phyloP scores from a whole-genome alignment of 1,140 invertebrate genomes.

The Cotesia typhae region DNA sequence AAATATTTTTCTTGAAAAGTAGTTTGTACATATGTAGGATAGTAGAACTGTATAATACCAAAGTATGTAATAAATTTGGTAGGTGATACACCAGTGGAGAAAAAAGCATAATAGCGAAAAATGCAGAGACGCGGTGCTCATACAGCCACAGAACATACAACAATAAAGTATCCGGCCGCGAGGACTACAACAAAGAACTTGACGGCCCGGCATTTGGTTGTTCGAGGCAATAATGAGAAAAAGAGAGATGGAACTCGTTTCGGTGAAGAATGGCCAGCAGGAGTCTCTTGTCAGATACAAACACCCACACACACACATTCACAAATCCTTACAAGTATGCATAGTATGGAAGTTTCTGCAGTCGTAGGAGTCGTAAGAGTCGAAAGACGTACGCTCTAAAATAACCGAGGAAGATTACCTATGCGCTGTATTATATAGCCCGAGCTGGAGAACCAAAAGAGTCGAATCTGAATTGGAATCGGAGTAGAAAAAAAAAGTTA shows the following conservation, averaged over 20 bases:
- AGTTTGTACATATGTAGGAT: too few species aligned
- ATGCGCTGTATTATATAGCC: not conserved
- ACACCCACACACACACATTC: too few species aligned
- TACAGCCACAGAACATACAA: slow-evolving; percentile 8
- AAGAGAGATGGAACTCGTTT: slow-evolving; percentile 28
- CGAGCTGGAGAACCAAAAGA: not conserved
- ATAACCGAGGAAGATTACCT: not conserved
- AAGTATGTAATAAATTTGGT: not conserved
- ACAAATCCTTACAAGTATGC: too few species aligned
- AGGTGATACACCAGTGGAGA: slow-evolving; percentile 3
- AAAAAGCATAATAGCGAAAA: slow-evolving; percentile 8
- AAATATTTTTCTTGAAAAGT: too few species aligned
- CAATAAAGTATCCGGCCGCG: slow-evolving; percentile 31
- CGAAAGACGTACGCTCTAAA: slow-evolving; percentile 1
- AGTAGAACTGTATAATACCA: too few species aligned
- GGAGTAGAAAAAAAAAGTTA: not conserved
- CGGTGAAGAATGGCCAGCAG: slow-evolving; percentile 15
- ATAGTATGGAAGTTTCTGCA: too few species aligned
- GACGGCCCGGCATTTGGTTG: not conserved
- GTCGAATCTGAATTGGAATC: not conserved
- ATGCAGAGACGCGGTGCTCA: slow-evolving; percentile 11
- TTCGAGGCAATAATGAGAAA: slow-evolving; percentile 31
- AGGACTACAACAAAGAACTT: slow-evolving; percentile 32
- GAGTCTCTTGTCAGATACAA: not conserved
- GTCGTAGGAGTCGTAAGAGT: not conserved